Evolutionary conservation across 2,797 vertebrate genomes (phyloP), one percentile per base, ranked within the genome.

Genomic region (Pangasius sanitwongsei): DNA sequence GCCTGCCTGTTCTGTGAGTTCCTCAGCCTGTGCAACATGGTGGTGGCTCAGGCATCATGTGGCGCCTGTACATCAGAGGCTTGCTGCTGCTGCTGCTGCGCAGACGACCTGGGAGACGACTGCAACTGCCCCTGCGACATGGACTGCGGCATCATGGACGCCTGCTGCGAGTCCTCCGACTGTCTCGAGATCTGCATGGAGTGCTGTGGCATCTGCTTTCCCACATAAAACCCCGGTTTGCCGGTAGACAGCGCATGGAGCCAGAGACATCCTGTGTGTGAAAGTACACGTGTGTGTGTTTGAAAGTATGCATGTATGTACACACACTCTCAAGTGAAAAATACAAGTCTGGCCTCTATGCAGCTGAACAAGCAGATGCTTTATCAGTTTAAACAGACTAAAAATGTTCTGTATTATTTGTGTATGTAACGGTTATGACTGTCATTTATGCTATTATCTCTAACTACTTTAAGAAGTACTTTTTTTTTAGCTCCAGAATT

Each of bases 141-240:
- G 98, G 98, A 98, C 92, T 99, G 98, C 87, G 98, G 98, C 94
- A 97, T 99, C 93, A 98, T 99, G 98, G 99, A 99, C 0, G 98
- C 97, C 65, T 99, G 99, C 94, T 99, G 98, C 93, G 98, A 99
- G 95, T 99, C 98, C 41, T 97, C 98, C 9, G 99, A 99, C 95
- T 99, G 98, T 93, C 95, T 99, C 95, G 99, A 99, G 95, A 98
- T 99, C 95, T 99, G 98, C 93, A 99, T 98, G 98, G 99, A 99
- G 94, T 99, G 98, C 95, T 99, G 98, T 85, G 98, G 98, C 84
- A 99, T 99, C 96, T 99, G 99, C 94, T 99, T 99, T 94, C 99
- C 98, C 74, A 96, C 96, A 94, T 97, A 95, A 93, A 89, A 44
- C 34, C 67, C 23, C 50, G 16, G 57, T 34, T 91, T 23, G 50